Percentiles rank a stretch among this genome's conserved stretches.
Conservation (phyloP, 2,113 vertebrate species). For the Equus przewalskii region DNA sequence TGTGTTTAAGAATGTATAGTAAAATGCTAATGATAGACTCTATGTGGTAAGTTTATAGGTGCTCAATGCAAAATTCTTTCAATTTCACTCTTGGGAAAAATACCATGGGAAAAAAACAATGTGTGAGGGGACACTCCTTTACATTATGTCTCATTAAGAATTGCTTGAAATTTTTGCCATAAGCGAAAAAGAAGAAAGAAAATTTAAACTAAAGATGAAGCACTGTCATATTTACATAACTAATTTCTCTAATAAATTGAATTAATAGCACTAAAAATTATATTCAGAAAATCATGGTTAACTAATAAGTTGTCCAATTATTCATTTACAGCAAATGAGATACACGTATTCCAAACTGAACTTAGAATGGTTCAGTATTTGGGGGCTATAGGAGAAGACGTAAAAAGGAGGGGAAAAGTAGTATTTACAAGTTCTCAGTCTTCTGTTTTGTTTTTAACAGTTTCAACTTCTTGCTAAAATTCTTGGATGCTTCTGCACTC, state of each 20-base stretch:
- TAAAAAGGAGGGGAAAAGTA: not conserved
- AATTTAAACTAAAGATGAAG: not conserved
- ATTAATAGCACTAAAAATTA: slow-evolving; percentile 6
- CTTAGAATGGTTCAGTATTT: not conserved
- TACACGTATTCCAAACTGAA: not conserved
- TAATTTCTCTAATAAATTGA: slow-evolving; percentile 19
- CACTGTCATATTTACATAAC: not conserved
- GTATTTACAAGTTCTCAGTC: not conserved
- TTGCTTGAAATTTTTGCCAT: not conserved
- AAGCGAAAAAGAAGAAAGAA: not conserved
- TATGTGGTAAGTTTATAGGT: not conserved
- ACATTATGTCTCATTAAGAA: not conserved
- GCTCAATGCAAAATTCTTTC: not conserved
- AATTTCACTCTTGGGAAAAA: not conserved
- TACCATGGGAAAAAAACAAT: not conserved
- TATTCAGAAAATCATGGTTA: not conserved
- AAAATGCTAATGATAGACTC: not conserved
- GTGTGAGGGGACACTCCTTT: not conserved
- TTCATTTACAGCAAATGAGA: not conserved
- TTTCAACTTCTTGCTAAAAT: slow-evolving; percentile 19
- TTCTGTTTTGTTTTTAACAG: not conserved
- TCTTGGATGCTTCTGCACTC: not conserved
- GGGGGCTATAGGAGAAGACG: not conserved
- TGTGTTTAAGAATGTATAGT: not conserved
- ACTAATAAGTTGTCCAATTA: not conserved